Evolutionary conservation across 2,113 vertebrate genomes (phyloP).

Genomic region (Phylloscopus trochiloides): DNA sequence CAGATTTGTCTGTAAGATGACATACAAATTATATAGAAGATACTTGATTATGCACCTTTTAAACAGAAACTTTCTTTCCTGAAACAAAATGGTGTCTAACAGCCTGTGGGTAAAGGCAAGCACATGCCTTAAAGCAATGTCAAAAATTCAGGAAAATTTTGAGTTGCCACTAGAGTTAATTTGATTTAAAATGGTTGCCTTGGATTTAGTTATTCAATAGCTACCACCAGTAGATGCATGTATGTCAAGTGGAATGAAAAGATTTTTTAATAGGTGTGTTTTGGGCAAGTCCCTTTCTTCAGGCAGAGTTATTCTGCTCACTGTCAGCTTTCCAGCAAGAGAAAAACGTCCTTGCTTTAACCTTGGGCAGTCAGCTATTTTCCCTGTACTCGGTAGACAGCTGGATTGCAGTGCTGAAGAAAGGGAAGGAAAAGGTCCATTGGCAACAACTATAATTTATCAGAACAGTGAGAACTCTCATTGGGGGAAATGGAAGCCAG

Average conservation of each 20-base stretch:
- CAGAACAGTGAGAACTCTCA: not conserved
- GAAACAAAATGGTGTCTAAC: not conserved
- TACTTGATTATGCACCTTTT: not conserved
- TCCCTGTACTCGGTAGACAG: not conserved
- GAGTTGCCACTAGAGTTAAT: not conserved
- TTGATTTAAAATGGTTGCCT: not conserved
- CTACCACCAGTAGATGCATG: not conserved
- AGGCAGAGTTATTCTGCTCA: not conserved
- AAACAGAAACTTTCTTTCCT: not conserved
- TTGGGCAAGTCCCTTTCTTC: not conserved
- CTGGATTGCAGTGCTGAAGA: not conserved
- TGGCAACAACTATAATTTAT: not conserved
- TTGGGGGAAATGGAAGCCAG: not conserved
- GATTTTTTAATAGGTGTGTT: not conserved
- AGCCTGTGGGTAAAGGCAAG: not conserved
- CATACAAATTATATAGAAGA: not conserved
- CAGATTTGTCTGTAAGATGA: not conserved
- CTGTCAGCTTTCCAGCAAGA: not conserved
- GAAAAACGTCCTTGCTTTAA: not conserved
- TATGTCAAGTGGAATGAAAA: not conserved
- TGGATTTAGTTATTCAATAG: not conserved
- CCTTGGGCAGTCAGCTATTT: not conserved
- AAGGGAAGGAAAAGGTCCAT: not conserved
- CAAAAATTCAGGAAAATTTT: not conserved
- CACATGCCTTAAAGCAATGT: not conserved